Base-by-base conservation (phyloP, 2,888 invertebrate genomes). In the Tholera decimalis region DNA sequence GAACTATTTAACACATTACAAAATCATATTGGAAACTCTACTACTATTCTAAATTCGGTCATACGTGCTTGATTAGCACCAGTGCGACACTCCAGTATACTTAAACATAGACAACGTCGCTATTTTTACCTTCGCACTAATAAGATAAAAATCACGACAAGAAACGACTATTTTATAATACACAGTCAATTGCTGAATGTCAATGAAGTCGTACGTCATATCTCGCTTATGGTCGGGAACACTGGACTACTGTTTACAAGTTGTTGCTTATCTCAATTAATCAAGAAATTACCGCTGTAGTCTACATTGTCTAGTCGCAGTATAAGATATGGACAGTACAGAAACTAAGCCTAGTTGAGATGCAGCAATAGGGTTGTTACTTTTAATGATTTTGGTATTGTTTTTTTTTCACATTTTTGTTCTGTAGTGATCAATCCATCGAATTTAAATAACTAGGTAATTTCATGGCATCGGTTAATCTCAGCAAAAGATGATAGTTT, bases 121-220 rank as follows among this genome's bases (percentile, higher is more conserved):
- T 87, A 87, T 87, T 85, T 87, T 84, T 83, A 85, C 73, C 75
- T 70, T 56, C 28, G 18, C 61, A 64, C 82, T 82, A 80, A 83
- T 78, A 37, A 83, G 62, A 73, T 70, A 79, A 57, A 66, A 66
- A 26, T 82, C 82, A 82, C 69, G 76, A 51, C 15, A 13, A 24
- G 22, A 81, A 58, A 79, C 83, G 84, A 74, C 61, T 82, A 74
- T 74, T 78, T 67, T 70, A 51, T 60, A 55, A 44, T 57, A 75
- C 63, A 77, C 60, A 33, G 56, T 13, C 41, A 51, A 61, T 58
- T 64, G 47, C 24, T 57, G 13, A n/a, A 39, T 26, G 59, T 78
- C 76, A 79, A 82, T 80, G 69, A 71, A 77, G 26, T 7, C 11
- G 4, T 50, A 56, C 54, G 72, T 64, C 37, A 66, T 43, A 28